phyloP scores from a whole-genome alignment of 1,140 invertebrate species.

The Sinella curviseta region DNA sequence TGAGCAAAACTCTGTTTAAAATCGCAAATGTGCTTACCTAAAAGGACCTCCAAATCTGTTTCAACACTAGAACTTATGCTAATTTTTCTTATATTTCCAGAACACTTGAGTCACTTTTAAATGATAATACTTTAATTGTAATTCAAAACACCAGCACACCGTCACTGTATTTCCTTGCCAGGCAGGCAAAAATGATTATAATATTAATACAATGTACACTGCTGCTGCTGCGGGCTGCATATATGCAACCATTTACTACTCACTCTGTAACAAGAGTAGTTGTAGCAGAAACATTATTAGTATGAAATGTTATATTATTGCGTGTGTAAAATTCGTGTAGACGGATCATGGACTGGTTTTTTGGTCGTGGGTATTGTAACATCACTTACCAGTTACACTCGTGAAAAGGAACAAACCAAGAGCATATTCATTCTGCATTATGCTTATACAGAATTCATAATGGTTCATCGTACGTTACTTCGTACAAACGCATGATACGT shows the following conservation, averaged over 20 bases:
- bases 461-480: too few relatives aligned
- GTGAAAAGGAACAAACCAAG: too few relatives aligned
- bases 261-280: too few relatives aligned
- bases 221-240: too few relatives aligned
- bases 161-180: neutral
- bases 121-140: neutral
- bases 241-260: neutral
- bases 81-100: neutral
- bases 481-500: too few relatives aligned
- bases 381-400: too few relatives aligned
- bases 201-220: neutral
- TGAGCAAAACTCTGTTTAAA: neutral
- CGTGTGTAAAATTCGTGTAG: too few relatives aligned
- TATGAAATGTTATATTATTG: neutral
- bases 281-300: neutral
- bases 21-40: neutral
- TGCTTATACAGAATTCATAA: too few relatives aligned
- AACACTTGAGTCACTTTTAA: neutral
- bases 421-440: too few relatives aligned
- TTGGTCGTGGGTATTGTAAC: too few relatives aligned
- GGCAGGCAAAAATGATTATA: too few relatives aligned
- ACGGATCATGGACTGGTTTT: too few relatives aligned
- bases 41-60: conserved; percentile 4
- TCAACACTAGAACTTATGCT: neutral
- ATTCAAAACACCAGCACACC: neutral